A percentile compares a stretch with the other conserved stretches of the same genome.
phyloP scores from a whole-genome alignment of 2,113 vertebrate species.

The Mesocricetus auratus region DNA sequence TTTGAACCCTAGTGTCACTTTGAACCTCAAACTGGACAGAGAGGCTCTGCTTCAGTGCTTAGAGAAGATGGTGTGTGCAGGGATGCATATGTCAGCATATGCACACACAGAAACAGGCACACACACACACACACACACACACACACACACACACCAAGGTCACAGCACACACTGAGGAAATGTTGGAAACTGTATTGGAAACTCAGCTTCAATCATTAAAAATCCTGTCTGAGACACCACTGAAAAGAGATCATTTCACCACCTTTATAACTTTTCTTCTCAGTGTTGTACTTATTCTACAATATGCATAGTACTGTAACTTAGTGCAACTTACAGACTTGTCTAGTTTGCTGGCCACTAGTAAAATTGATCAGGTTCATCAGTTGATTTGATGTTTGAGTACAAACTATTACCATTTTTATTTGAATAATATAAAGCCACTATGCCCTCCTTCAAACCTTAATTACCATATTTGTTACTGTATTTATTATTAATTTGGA shows the following conservation, averaged over 20 bases:
- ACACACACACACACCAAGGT: not conserved
- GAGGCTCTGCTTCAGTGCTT: not conserved
- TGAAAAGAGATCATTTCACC: conserved; percentile 2
- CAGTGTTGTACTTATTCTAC: not conserved
- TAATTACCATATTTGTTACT: conserved; percentile 5
- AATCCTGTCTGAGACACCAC: not conserved
- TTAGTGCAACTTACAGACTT: not conserved
- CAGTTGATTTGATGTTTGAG: not conserved
- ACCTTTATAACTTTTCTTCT: not conserved
- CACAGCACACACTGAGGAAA: not conserved
- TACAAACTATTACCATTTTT: not conserved
- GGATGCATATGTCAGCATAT: too few relatives aligned
- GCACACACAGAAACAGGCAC: not conserved
- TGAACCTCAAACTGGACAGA: not conserved
- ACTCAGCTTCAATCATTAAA: not conserved
- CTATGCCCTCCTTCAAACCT: not conserved
- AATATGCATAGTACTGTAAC: not conserved
- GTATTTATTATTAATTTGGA: not conserved
- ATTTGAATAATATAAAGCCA: conserved; percentile 38
- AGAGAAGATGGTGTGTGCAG: not conserved
- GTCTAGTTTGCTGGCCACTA: not conserved
- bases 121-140: fast-evolving
- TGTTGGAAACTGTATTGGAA: not conserved
- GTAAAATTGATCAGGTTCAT: not conserved
- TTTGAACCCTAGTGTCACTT: not conserved